These are phyloP conservation scores for Rapana venosa DNA, from an alignment of 2,888 invertebrate genomes.

Conservation along the genomic window DNA sequence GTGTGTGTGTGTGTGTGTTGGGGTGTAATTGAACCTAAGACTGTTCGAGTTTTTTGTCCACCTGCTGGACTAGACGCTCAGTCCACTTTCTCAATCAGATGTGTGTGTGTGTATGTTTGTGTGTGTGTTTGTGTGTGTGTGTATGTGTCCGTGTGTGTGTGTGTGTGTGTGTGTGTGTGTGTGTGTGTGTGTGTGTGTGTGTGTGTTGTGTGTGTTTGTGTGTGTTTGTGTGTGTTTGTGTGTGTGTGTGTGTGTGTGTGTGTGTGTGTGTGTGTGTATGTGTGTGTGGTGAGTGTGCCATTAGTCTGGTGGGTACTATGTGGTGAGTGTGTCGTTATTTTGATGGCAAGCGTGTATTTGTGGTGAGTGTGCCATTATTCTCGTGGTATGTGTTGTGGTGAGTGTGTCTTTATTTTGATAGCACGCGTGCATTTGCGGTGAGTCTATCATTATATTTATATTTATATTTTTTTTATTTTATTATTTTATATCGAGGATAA, in stretches of 20 bases:
- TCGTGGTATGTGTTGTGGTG: not conserved
- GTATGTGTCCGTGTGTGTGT: not conserved
- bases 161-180: constrained; percentile 25
- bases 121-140: not conserved
- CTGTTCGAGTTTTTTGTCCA: too few relatives aligned
- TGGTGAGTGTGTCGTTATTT: too few relatives aligned
- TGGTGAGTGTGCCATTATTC: not conserved
- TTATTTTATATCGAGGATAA: too few relatives aligned
- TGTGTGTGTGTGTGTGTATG: not conserved
- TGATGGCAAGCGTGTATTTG: not conserved
- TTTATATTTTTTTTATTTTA: too few relatives aligned
- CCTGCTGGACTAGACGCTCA: too few relatives aligned
- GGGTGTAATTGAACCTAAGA: too few relatives aligned
- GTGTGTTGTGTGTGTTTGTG: too few relatives aligned
- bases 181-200: not conserved
- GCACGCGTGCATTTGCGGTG: not conserved
- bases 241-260: constrained; percentile 29
- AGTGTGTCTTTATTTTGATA: not conserved
- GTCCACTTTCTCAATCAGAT: too few relatives aligned
- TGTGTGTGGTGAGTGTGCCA: not conserved
- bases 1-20: too few relatives aligned
- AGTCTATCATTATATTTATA: not conserved
- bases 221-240: not conserved
- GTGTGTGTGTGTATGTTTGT: too few relatives aligned
- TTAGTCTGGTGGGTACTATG: too few relatives aligned